A percentile compares a stretch with the other conserved stretches of the same genome.
phyloP scores from a whole-genome alignment of 2,888 invertebrate genomes.

The Gastracanthus pulcherrimus region DNA sequence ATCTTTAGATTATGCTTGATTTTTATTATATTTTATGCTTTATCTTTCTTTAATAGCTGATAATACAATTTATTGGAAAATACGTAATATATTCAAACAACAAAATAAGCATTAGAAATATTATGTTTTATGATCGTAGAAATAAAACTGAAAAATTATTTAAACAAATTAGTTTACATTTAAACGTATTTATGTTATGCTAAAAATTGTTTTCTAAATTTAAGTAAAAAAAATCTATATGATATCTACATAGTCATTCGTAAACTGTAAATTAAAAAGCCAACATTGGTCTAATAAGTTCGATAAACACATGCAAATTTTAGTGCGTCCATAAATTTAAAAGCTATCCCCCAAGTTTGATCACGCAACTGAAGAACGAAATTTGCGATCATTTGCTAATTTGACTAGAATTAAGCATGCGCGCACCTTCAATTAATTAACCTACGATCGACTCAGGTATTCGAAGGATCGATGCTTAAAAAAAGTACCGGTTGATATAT shows the following conservation, averaged over 20 bases:
- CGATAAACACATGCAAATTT: slow-evolving; percentile 5
- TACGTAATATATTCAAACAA: too few relatives aligned
- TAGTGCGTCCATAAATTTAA: slow-evolving; percentile 13
- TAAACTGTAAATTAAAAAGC: too few relatives aligned
- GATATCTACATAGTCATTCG: too few relatives aligned
- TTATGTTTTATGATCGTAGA: not conserved
- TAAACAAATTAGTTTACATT: not conserved
- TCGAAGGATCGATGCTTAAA: slow-evolving; percentile 58
- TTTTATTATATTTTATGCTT: not conserved
- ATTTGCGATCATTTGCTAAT: slow-evolving; percentile 60
- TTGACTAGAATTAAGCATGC: slow-evolving; percentile 58
- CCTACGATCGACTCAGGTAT: too few relatives aligned
- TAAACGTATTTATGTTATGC: not conserved
- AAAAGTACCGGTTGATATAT: too few relatives aligned
- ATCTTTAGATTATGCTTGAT: not conserved
- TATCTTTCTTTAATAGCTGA: not conserved
- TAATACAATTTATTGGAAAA: not conserved
- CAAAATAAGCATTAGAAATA: too few relatives aligned
- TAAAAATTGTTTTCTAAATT: not conserved
- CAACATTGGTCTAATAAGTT: too few relatives aligned
- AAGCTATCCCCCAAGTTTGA: too few relatives aligned
- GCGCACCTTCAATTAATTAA: slow-evolving; percentile 60
- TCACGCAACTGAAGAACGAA: not conserved
- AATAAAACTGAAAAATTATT: not conserved
- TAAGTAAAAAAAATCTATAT: too few relatives aligned